Evolutionary conservation across 35 echinoderm and acorn worm species (phyloP).

Genomic region (Chiridota heheva): DNA sequence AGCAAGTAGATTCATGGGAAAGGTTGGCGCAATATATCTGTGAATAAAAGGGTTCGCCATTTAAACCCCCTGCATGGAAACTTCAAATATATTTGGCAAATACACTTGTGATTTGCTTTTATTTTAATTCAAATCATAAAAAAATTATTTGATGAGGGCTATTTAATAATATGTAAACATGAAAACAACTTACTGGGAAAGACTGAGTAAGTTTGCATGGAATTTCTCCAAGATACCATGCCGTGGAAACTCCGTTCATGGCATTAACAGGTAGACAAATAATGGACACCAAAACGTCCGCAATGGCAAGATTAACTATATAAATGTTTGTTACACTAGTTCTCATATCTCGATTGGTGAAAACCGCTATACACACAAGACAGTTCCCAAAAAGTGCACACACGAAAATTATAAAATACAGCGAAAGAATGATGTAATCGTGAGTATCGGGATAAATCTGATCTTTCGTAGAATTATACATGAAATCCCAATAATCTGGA

Average conservation of each 20-base stretch:
- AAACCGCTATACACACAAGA: constrained; percentile 83
- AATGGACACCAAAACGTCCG: constrained; percentile 79
- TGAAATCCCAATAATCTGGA: too few relatives aligned
- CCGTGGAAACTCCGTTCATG: constrained; percentile 56
- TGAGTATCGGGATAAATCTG: constrained; percentile 5
- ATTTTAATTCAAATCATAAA: too few relatives aligned
- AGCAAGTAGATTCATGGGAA: too few relatives aligned
- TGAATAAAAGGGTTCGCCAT: too few relatives aligned
- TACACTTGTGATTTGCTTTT: too few relatives aligned
- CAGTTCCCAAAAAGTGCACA: constrained; percentile 81
- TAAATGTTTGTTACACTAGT: constrained; percentile 98
- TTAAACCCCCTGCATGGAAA: too few relatives aligned
- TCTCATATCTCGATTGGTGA: constrained; percentile 86
- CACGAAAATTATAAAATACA: constrained; percentile 69
- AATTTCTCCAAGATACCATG: constrained; percentile 80
- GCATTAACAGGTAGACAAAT: constrained; percentile 78
- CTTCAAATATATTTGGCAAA: too few relatives aligned
- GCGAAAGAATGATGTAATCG: constrained; percentile 63
- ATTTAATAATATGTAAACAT: too few relatives aligned
- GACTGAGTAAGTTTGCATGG: constrained; percentile 69
- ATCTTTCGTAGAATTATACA: not conserved
- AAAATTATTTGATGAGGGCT: too few relatives aligned
- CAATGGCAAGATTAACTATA: constrained; percentile 83
- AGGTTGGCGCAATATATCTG: too few relatives aligned
- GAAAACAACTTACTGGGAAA: constrained; percentile 88